Percentiles rank a stretch among this genome's conserved stretches.
phyloP scores from a whole-genome alignment of 2,888 invertebrate genomes.

The Eledone cirrhosa region DNA sequence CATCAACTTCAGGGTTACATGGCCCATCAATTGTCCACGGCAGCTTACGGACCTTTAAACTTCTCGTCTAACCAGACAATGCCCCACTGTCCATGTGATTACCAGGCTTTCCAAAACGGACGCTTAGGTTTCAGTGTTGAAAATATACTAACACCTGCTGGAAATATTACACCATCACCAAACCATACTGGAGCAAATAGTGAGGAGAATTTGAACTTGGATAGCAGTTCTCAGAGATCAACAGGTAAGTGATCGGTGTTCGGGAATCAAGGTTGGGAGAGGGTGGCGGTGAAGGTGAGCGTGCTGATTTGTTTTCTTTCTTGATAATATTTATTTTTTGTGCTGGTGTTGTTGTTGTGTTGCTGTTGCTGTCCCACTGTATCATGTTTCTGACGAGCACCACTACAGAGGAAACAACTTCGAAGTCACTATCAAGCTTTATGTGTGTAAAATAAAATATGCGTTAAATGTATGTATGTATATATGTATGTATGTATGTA shows the following conservation, averaged over 20 bases:
- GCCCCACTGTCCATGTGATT: constrained; percentile 17
- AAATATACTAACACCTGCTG: not conserved
- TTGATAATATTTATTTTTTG: not conserved
- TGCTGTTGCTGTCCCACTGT: too few species aligned
- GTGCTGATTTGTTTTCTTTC: not conserved
- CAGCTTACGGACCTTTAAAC: not conserved
- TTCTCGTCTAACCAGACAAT: not conserved
- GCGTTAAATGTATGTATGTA: too few species aligned
- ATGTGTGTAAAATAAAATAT: too few species aligned
- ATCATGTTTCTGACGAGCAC: too few species aligned
- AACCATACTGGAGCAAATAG: not conserved
- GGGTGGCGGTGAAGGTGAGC: not conserved
- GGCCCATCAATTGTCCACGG: constrained; percentile 13
- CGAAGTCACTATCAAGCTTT: too few species aligned
- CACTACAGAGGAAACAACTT: too few species aligned
- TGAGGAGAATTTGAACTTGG: not conserved
- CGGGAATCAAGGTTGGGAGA: not conserved
- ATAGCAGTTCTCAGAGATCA: not conserved
- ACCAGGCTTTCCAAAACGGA: constrained; percentile 7
- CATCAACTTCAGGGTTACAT: constrained; percentile 11
- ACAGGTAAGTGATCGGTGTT: not conserved
- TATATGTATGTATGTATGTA: too few species aligned
- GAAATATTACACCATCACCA: constrained; percentile 20
- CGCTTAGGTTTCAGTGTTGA: constrained; percentile 14
- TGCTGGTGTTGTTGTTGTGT: too few species aligned